Evolutionary conservation across 2,797 vertebrate genomes (phyloP).

Genomic region (Danio kyathit): DNA sequence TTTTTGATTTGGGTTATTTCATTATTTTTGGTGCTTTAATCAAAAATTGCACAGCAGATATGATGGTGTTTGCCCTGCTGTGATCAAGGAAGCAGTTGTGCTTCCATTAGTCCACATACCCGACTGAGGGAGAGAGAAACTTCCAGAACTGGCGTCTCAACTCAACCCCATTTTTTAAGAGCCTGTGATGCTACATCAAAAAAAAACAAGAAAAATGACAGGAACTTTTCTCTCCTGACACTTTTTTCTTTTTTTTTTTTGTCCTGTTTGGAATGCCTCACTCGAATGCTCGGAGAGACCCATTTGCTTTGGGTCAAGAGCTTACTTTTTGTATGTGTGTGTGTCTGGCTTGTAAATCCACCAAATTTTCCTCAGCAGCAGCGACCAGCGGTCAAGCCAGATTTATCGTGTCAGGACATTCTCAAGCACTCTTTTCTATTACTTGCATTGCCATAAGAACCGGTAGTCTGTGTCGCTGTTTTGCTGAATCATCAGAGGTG

Average conservation of each 20-base stretch:
- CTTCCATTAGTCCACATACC: neutral
- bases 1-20: conserved; percentile 29
- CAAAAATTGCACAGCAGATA: conserved; percentile 26
- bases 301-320: conserved; percentile 44
- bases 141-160: conserved; percentile 30
- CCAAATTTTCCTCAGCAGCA: conserved; percentile 24
- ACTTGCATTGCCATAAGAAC: conserved; percentile 28
- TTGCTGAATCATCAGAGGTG: conserved; percentile 50
- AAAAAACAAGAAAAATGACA: conserved; percentile 20
- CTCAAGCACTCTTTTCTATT: conserved; percentile 39
- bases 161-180: conserved; percentile 30
- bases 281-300: conserved; percentile 29
- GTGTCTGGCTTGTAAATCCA: conserved; percentile 40
- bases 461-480: neutral
- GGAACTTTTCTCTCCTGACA: conserved; percentile 25
- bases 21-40: conserved; percentile 50
- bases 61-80: conserved; percentile 42
- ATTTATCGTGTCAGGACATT: conserved; percentile 41
- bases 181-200: conserved; percentile 43
- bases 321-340: conserved; percentile 17
- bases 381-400: conserved; percentile 40
- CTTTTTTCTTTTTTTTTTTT: conserved; percentile 8
- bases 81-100: conserved; percentile 7
- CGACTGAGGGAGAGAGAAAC: conserved; percentile 13
- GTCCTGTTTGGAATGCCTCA: conserved; percentile 26